These are phyloP conservation scores for Drosophila picticornis DNA, from an alignment of 2,888 invertebrate genomes.

Conservation along the genomic window DNA sequence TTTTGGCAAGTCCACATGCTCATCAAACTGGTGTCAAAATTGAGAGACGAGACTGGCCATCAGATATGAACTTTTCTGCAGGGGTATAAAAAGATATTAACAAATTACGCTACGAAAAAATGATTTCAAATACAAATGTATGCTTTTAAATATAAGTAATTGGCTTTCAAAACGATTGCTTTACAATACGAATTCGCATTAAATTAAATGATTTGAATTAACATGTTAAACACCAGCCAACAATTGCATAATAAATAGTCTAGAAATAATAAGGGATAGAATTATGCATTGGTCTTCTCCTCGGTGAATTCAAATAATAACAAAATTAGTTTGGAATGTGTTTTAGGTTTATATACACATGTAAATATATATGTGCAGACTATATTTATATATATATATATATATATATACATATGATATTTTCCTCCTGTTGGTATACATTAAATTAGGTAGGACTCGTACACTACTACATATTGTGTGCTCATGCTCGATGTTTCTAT, in stretches of 20 bases:
- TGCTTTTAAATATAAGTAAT: neutral
- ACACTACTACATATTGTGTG: conserved; percentile 12
- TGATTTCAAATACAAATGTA: neutral
- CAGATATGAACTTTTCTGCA: neutral
- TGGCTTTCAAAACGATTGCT: neutral
- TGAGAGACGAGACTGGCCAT: neutral
- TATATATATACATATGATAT: neutral
- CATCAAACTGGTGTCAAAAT: neutral
- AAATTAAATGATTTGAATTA: neutral
- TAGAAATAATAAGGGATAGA: neutral
- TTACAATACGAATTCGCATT: neutral
- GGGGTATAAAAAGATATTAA: neutral
- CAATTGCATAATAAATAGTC: neutral
- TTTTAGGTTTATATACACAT: neutral
- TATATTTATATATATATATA: neutral
- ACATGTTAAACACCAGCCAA: neutral
- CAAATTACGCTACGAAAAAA: neutral
- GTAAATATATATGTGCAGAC: too few species aligned
- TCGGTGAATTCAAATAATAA: conserved; percentile 1
- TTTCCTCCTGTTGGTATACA: conserved; percentile 7
- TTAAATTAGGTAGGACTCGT: conserved; percentile 1
- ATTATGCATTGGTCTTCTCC: neutral
- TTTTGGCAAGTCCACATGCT: neutral
- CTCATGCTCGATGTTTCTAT: conserved; percentile 26
- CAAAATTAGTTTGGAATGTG: neutral